A percentile compares a stretch with the other conserved stretches of the same genome.
These are phyloP conservation scores for Cancer borealis DNA, from an alignment of 2,888 invertebrate species.

Conservation along the genomic window DNA sequence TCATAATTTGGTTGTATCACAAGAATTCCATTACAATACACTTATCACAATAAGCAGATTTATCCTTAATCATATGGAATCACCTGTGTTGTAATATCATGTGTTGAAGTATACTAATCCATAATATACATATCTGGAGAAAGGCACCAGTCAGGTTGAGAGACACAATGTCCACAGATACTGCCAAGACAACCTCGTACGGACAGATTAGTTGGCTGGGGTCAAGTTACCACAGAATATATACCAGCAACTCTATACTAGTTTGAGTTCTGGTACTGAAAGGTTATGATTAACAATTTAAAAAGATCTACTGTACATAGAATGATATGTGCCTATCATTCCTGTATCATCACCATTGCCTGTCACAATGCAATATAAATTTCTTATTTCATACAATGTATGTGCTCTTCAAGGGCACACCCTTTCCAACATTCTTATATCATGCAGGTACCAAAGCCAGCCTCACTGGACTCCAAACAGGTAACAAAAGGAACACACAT, in stretches of 20 bases:
- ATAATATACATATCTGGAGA: conserved; percentile 69
- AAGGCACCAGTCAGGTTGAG: conserved; percentile 70
- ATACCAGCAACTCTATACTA: conserved; percentile 66
- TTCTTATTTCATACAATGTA: conserved; percentile 68
- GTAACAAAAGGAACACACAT: conserved; percentile 75
- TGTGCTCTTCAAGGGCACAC: conserved; percentile 66
- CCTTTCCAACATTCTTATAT: conserved; percentile 69
- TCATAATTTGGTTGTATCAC: conserved; percentile 72
- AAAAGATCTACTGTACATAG: conserved; percentile 73
- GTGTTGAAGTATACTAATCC: conserved; percentile 57
- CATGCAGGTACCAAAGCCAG: conserved; percentile 76
- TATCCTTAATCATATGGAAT: conserved; percentile 68
- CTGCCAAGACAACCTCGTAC: conserved; percentile 73
- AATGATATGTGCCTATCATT: conserved; percentile 75
- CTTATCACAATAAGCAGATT: conserved; percentile 72
- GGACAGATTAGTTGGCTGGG: conserved; percentile 74
- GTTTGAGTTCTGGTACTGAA: conserved; percentile 64
- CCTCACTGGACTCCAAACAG: conserved; percentile 74
- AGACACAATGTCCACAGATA: conserved; percentile 68
- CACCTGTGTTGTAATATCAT: conserved; percentile 69
- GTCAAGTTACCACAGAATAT: conserved; percentile 71
- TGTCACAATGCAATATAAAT: conserved; percentile 74
- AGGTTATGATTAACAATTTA: conserved; percentile 72
- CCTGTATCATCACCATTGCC: conserved; percentile 72
- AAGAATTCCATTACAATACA: conserved; percentile 68